phyloP scores from a whole-genome alignment of 2,797 vertebrate genomes.

The Selene dorsalis region DNA sequence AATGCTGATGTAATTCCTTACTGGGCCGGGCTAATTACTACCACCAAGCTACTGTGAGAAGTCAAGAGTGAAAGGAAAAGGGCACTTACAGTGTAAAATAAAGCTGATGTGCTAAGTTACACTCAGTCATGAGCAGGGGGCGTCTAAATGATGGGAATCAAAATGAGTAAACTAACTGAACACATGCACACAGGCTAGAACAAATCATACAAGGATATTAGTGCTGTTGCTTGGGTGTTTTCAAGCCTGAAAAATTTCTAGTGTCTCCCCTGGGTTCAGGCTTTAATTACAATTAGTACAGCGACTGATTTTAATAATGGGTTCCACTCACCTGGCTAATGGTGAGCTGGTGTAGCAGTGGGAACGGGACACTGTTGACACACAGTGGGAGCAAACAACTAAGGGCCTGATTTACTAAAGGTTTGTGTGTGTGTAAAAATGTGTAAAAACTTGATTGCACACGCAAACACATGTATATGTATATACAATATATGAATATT shows the following conservation, averaged over 20 bases:
- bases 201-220: not conserved
- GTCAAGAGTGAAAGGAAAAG: not conserved
- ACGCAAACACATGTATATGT: too few relatives aligned
- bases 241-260: not conserved
- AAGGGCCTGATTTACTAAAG: too few relatives aligned
- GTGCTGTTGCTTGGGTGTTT: not conserved
- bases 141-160: too few relatives aligned
- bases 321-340: not conserved
- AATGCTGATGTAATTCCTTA: not conserved
- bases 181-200: too few relatives aligned
- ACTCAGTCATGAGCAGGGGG: too few relatives aligned
- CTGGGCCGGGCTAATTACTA: not conserved
- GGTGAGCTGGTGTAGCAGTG: slow-evolving; percentile 9
- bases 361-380: not conserved
- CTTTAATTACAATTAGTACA: slow-evolving; percentile 9
- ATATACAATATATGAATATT: too few relatives aligned
- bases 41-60: not conserved
- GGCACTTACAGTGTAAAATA: not conserved
- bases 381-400: not conserved
- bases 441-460: too few relatives aligned
- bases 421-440: too few relatives aligned
- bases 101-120: not conserved
- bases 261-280: not conserved
- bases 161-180: too few relatives aligned
- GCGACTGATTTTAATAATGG: slow-evolving; percentile 20